Conservation (phyloP, 2,113 vertebrate species). For the Neogale vison region DNA sequence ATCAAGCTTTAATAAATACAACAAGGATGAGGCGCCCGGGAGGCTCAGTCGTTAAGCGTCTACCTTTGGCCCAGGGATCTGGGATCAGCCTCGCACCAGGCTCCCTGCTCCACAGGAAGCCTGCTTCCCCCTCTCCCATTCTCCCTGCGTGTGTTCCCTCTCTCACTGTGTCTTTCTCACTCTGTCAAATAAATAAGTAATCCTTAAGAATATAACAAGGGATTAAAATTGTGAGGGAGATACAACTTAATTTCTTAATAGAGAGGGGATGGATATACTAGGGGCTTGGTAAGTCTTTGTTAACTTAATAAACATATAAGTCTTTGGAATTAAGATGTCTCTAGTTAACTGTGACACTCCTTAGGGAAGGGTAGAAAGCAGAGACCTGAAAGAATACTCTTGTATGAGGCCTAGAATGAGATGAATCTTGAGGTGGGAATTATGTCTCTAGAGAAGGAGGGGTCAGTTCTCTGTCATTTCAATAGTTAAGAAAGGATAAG, state of each 20-base stretch:
- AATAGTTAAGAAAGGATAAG: background rate
- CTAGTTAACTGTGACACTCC: background rate
- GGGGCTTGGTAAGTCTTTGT: background rate
- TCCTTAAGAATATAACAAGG: background rate
- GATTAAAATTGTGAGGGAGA: slow-evolving; percentile 11
- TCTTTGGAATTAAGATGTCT: slow-evolving; percentile 26
- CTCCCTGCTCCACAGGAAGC: no score
- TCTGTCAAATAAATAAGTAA: no score
- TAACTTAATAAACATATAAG: background rate
- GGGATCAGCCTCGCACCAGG: no score
- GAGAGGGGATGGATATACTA: background rate
- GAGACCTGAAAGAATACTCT: background rate
- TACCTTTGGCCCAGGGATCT: no score
- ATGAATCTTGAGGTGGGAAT: slow-evolving; percentile 20
- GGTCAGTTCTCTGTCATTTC: slow-evolving; percentile 42
- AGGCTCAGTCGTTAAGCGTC: no score
- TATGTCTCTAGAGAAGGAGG: slow-evolving; percentile 7
- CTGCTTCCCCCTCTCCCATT: no score
- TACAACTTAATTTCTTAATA: slow-evolving; percentile 8
- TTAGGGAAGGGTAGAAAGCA: background rate
- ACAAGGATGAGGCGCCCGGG: background rate
- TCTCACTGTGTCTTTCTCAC: no score
- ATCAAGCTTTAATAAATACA: background rate
- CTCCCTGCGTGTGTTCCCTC: no score
- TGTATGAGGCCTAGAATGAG: background rate